Evolutionary conservation across 2,797 vertebrate genomes (phyloP), one percentile per base, ranked within the genome.

Genomic region (Tolypeutes matacus): DNA sequence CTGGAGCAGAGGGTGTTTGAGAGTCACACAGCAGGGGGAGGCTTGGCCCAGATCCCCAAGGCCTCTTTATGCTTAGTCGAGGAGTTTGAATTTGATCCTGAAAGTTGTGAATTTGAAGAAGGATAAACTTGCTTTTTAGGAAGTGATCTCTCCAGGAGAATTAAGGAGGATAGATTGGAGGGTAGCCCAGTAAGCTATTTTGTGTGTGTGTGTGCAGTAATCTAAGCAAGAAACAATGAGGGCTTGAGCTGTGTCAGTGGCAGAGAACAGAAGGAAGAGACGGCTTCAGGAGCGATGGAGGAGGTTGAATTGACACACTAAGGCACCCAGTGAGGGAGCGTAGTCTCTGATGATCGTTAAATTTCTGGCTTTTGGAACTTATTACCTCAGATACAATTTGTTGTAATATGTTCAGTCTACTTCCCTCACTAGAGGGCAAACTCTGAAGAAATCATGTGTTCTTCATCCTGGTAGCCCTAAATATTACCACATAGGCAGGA

Each of bases 51-150:
- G 34, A 27, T 62, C 31, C 46, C 18, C 1, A 78, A 86, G n/a
- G 20, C 56, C 60, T 76, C 21, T 65, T 76, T 70, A 18, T 75
- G 4, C 34, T 80, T 31, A 72, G 18, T 76, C 25, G n/a, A 80
- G 8, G 58, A 89, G 12, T 92, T 93, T 70, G 80, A 93, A 73
- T 81, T 36, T 80, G 56, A 76, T 60, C 49, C 42, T 67, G n/a
- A 85, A 89, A 69, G 9, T 12, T 69, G 64, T 64, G n/a, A 81
- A 92, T 94, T 65, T 92, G 84, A 96, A 58, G 29, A 75, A 56
- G n/a, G 39, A 77, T 36, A 86, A 82, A 42, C 90, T 29, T 72
- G 15, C 62, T 58, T 76, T 93, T 88, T 89, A 93, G 69, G 58
- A 95, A 86, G 67, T 49, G 49, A 56, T 78, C 36, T 87, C 27